Evolutionary conservation across 2,113 vertebrate genomes (phyloP).

Genomic region (Cavia aperea): DNA sequence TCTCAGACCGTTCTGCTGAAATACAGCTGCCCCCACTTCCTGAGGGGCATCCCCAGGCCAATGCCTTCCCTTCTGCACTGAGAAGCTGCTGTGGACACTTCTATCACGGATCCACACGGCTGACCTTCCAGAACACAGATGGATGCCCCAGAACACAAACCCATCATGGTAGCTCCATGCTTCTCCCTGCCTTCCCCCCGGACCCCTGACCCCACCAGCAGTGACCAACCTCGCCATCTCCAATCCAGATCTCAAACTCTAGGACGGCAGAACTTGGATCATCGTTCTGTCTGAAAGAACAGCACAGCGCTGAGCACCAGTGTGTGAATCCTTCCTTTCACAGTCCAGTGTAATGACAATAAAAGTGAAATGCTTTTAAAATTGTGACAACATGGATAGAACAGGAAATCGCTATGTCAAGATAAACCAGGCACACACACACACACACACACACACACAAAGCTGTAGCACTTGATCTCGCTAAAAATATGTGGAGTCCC

Average conservation of each 20-base stretch:
- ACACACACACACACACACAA: neutral
- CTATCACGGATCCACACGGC: no score
- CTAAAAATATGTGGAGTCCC: neutral
- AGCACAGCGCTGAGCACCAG: neutral
- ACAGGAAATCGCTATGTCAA: neutral
- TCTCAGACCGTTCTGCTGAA: neutral
- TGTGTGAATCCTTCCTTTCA: neutral
- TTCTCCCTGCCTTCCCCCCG: no score
- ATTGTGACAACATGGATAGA: neutral
- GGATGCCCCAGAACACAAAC: no score
- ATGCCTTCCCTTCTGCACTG: no score
- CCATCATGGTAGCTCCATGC: no score
- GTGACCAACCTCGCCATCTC: neutral
- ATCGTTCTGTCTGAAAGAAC: neutral
- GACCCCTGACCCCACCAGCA: neutral
- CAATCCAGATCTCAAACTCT: neutral
- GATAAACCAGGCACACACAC: neutral
- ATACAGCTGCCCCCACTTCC: neutral
- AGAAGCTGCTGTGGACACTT: neutral
- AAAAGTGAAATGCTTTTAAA: neutral
- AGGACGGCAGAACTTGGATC: neutral
- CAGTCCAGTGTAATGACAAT: neutral
- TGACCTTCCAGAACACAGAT: neutral
- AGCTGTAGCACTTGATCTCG: neutral
- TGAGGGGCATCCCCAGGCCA: no score